Evolutionary conservation across 1,140 invertebrate genomes (phyloP), one percentile per base, ranked within the genome.

Genomic region (Chironomus tepperi): DNA sequence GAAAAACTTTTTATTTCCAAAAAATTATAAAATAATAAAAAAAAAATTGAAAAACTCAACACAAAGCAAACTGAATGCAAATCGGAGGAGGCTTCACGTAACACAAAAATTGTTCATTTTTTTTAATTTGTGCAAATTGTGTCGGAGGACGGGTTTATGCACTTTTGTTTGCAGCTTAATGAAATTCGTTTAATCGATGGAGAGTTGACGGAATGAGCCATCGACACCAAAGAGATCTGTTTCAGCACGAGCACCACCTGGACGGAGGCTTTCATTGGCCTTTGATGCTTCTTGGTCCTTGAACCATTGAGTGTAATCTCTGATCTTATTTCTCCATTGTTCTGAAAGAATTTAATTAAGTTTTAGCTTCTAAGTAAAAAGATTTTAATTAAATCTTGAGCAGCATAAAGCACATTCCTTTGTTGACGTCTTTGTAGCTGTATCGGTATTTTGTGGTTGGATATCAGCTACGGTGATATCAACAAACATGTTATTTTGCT

Each of bases 221-320:
- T 93, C 91, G 77, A 93, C 86, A 34, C 92, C 92, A 76, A 93
- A 93, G 0, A 94, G 81, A 79, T 93, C 91, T 77, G 93, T 90
- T 74, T 89, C 88, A 73, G 90, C 93, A 78, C 90, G 91, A 79
- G 89, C 89, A 57, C 81, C 80, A 43, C 89, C 92, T 0, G 89
- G 89, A 77, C 92, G 85, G 74, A 91, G 87, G 0, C 86, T 84
- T 80, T 93, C 92, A 77, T 93, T 90, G 0, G 90, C 86, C 79
- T 89, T 89, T 12, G 92, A 80, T 3, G 84, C 81, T 79, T 93
- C 91, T 77, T 93, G 91, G 6, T 86, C 86, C 74, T 86, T 84
- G 80, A 93, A 93, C 91, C 91, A 93, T 0, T 88, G 87, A 1
- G 85, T 85, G 78, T 93, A 91, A 75, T 89, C 89, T 73, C 87